A percentile compares a stretch with the other conserved stretches of the same genome.
phyloP scores from a whole-genome alignment of 2,888 invertebrate genomes.

The Toxonevra muliebris region DNA sequence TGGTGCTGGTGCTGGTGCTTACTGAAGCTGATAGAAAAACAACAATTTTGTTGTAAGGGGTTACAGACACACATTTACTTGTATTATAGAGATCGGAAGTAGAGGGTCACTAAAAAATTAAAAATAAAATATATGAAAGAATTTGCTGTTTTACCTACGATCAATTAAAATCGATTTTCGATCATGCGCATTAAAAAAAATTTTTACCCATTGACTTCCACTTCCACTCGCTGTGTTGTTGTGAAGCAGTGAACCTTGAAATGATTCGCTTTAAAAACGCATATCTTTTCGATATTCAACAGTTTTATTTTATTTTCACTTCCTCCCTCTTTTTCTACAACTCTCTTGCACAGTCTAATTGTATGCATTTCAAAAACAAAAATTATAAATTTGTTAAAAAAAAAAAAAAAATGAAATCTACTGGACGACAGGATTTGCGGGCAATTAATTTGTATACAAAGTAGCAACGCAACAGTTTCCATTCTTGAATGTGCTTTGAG shows the following conservation, averaged over 20 bases:
- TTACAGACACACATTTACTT: neutral
- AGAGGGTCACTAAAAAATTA: neutral
- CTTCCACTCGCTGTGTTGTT: slow-evolving; percentile 18
- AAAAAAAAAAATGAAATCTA: slow-evolving; percentile 22
- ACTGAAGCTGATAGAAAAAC: slow-evolving; percentile 17
- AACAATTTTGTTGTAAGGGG: no score
- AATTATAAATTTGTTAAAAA: no score
- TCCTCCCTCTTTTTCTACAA: neutral
- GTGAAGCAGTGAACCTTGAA: slow-evolving; percentile 42
- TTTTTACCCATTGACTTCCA: slow-evolving; percentile 5
- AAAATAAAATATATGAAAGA: no score
- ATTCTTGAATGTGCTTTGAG: neutral
- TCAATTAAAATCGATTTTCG: slow-evolving; percentile 55
- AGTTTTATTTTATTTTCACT: slow-evolving; percentile 42
- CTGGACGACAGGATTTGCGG: slow-evolving; percentile 62
- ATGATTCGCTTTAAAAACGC: slow-evolving; percentile 12
- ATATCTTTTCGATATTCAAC: slow-evolving; percentile 49
- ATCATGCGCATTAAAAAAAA: slow-evolving; percentile 50
- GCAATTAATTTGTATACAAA: slow-evolving; percentile 58
- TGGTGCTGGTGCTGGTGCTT: neutral
- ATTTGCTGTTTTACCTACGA: neutral
- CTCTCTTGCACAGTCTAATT: neutral
- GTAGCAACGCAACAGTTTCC: slow-evolving; percentile 9
- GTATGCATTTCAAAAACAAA: no score
- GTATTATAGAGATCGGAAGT: slow-evolving; percentile 21